Evolutionary conservation across 2,113 vertebrate species (phyloP).

Genomic region (Phasianus colchicus): DNA sequence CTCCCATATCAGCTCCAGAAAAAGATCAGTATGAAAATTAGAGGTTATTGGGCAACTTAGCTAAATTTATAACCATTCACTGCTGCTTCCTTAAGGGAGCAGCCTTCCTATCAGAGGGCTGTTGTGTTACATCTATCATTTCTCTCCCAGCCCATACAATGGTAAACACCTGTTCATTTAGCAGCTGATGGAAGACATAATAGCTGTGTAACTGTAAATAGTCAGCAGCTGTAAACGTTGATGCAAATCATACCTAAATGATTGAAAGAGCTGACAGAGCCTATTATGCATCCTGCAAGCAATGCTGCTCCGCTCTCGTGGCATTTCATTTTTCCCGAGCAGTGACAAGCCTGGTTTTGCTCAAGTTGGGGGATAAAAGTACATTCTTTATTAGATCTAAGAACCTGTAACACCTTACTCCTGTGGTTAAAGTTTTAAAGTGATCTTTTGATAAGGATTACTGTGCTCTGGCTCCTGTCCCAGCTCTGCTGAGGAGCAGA

Average conservation of each 20-base stretch:
- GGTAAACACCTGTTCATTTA: conserved; percentile 41
- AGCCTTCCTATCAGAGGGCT: background rate
- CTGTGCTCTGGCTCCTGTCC: conserved; percentile 28
- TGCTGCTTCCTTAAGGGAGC: background rate
- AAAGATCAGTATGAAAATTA: background rate
- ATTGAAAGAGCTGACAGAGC: background rate
- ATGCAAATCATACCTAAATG: conserved; percentile 18
- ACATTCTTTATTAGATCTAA: background rate
- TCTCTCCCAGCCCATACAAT: background rate
- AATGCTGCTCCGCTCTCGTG: background rate
- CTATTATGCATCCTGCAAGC: background rate
- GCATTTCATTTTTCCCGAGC: background rate
- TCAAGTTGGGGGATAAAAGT: background rate
- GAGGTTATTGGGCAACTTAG: conserved; percentile 8
- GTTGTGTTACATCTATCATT: background rate
- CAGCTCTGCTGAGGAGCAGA: conserved; percentile 31
- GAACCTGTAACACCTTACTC: conserved; percentile 13
- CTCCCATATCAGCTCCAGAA: background rate
- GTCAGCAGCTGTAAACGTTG: conserved; percentile 27
- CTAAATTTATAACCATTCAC: background rate
- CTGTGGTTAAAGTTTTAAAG: conserved; percentile 23
- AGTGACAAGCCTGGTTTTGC: conserved; percentile 21
- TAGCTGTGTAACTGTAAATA: conserved; percentile 19
- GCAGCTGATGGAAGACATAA: conserved; percentile 47
- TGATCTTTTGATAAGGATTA: conserved; percentile 32